A percentile compares a stretch with the other conserved stretches of the same genome.
Evolutionary conservation across 2,888 invertebrate species (phyloP).

Genomic region (Pseudococcus longispinus): DNA sequence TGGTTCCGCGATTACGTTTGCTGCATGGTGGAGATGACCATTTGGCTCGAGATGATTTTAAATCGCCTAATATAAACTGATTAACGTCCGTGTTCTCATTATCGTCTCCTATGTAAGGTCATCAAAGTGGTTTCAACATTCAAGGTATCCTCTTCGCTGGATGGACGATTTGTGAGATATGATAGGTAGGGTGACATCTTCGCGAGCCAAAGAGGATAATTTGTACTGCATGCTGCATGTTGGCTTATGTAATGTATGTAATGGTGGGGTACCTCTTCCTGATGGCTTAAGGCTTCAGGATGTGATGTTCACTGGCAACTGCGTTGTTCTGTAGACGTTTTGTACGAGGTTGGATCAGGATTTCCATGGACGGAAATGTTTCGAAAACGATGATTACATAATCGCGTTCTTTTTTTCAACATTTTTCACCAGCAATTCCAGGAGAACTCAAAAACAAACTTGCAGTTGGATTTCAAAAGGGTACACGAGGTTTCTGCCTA

Average conservation of each 20-base stretch:
- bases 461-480: too few relatives aligned
- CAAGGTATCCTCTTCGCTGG: background rate
- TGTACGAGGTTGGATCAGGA: too few relatives aligned
- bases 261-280: background rate
- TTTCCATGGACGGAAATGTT: too few relatives aligned
- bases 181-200: background rate
- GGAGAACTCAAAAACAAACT: too few relatives aligned
- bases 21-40: background rate
- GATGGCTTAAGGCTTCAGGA: background rate
- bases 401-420: too few relatives aligned
- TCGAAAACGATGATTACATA: too few relatives aligned
- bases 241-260: background rate
- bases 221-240: background rate
- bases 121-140: slow-evolving; percentile 7
- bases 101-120: background rate
- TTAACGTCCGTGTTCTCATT: slow-evolving; percentile 21
- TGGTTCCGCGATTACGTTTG: slow-evolving; percentile 1
- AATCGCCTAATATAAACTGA: slow-evolving; percentile 16
- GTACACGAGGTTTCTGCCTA: too few relatives aligned
- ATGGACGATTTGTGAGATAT: background rate
- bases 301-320: background rate
- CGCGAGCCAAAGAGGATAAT: background rate
- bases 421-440: too few relatives aligned
- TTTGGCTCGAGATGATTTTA: slow-evolving; percentile 23
- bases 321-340: too few relatives aligned